Evolutionary conservation across 2,888 invertebrate species (phyloP).

Genomic region (Tyria jacobaeae): DNA sequence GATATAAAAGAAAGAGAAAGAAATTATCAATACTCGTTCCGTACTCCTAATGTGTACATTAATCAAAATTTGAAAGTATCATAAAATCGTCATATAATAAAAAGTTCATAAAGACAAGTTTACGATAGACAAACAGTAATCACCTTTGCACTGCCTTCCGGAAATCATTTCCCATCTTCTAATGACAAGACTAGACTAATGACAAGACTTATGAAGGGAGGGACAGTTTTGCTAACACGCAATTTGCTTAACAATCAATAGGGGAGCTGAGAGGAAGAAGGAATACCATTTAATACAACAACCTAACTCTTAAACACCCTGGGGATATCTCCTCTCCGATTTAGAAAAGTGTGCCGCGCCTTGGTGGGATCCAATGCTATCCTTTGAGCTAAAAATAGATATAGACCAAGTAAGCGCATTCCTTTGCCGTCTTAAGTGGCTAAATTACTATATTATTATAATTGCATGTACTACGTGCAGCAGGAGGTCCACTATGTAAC

Average conservation of each 20-base stretch:
- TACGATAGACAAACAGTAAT: no score
- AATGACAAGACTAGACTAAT: no score
- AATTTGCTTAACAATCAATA: not conserved
- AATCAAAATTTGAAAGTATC: no score
- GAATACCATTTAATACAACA: not conserved
- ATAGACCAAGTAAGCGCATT: not conserved
- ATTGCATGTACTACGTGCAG: no score
- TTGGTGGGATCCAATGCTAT: not conserved
- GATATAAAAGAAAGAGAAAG: no score
- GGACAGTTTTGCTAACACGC: not conserved
- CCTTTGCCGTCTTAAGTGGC: not conserved
- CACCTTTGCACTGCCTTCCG: no score
- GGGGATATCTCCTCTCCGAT: not conserved
- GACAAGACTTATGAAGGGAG: not conserved
- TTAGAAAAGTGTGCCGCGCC: not conserved
- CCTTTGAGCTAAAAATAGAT: not conserved
- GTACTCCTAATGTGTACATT: no score
- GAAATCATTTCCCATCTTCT: no score
- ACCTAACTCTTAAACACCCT: not conserved
- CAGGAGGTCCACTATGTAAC: not conserved
- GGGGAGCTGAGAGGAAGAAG: not conserved
- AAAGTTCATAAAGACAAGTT: no score
- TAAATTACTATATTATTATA: not conserved
- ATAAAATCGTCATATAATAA: no score
- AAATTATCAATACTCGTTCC: no score